A percentile compares a stretch with the other conserved stretches of the same genome.
These are phyloP conservation scores for Vimba vimba DNA, from an alignment of 2,113 vertebrate genomes.

Conservation along the genomic window DNA sequence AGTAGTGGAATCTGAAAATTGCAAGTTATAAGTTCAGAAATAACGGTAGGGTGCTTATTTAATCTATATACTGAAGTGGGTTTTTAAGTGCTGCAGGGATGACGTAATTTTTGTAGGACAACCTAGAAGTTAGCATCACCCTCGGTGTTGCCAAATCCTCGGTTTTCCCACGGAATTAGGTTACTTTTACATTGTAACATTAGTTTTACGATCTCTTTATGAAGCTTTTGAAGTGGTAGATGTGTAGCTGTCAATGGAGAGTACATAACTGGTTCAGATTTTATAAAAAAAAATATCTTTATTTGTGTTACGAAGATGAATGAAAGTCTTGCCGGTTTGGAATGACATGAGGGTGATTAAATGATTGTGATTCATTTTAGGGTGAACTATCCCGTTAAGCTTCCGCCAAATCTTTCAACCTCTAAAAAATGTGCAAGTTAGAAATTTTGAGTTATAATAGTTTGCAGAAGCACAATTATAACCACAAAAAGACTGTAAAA, in stretches of 20 bases:
- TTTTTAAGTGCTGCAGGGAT: not conserved
- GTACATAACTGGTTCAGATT: no score
- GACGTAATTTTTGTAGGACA: not conserved
- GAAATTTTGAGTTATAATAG: not conserved
- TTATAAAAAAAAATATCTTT: no score
- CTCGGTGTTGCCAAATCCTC: no score
- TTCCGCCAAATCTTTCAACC: not conserved
- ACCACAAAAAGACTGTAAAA: not conserved
- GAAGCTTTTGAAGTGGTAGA: no score
- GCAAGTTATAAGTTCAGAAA: conserved; percentile 17
- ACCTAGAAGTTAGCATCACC: not conserved
- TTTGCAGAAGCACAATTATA: not conserved
- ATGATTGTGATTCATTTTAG: no score
- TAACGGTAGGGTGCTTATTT: not conserved
- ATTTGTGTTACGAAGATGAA: no score
- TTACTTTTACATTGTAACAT: no score
- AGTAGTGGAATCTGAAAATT: conserved; percentile 15
- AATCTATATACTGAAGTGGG: not conserved
- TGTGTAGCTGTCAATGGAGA: no score
- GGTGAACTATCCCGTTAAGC: not conserved
- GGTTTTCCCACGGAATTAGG: no score
- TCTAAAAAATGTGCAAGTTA: not conserved
- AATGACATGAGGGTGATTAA: no score
- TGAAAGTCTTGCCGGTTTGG: no score
- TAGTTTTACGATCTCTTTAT: no score